Base-by-base conservation (phyloP, 2,888 invertebrate genomes). In the Andrena bucephala region DNA sequence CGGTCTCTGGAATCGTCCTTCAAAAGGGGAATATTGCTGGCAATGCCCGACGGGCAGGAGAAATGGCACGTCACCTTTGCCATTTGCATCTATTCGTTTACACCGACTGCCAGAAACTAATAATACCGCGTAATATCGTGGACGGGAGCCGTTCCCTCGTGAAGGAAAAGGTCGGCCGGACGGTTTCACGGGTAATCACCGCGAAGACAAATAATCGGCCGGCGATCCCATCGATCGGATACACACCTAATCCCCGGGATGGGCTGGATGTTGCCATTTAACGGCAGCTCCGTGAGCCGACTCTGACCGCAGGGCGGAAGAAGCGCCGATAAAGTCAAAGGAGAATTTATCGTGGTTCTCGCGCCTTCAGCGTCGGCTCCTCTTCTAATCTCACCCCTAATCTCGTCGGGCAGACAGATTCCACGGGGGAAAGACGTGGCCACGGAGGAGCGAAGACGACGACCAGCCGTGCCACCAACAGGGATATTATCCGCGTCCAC, bases 251-350 rank as follows among this genome's bases (percentile, higher is more conserved):
- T 84, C 79, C 84, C 29, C 20, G 66, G 20, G 42, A 42, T 57
- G 36, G 59, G 29, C 48, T 63, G 63, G 77, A 70, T 85, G 83
- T 80, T 77, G 73, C 83, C 86, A 80, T 87, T 87, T 87, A 87
- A 87, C 80, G 80, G 77, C 83, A 62, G 70, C 77, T 83, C 71
- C 78, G 86, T 70, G 87, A 67, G 77, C 48, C 81, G 80, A 85
- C 77, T 87, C 74, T 82, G 85, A 85, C 75, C 80, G 75, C 73
- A 70, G 71, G 68, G 57, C 13, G 70, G 74, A 68, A 72, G 82
- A 68, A 72, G 82, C 81, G 73, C 77, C 85, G 88, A 88, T 88
- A 88, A 88, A 87, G 87, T 86, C 89, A 83, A 89, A 89, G 85
- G 78, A 86, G 79, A 71, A 88, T 88, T 88, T 88, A 88, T 88